Percentiles rank a stretch among this genome's conserved stretches.
Evolutionary conservation across 2,113 vertebrate species (phyloP).

Genomic region (Prunella fulvescens): DNA sequence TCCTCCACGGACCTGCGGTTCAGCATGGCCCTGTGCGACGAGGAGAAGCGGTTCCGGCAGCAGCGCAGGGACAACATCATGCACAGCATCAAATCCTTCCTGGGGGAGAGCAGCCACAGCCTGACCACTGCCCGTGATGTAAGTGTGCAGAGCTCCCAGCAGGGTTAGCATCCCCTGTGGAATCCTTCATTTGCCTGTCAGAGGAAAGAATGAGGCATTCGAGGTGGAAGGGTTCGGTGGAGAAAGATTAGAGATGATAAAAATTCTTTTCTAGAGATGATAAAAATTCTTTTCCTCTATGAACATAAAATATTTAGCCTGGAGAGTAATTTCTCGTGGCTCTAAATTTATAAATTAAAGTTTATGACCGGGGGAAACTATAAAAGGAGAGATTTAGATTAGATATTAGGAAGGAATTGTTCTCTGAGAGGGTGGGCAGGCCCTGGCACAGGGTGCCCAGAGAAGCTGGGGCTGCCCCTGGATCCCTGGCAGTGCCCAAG

Average conservation of each 20-base stretch:
- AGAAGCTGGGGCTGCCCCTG: neutral
- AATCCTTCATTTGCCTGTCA: neutral
- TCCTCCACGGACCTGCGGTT: constrained; percentile 90
- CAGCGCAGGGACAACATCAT: constrained; percentile 82
- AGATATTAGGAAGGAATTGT: neutral
- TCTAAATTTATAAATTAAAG: neutral
- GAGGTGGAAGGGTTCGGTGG: neutral
- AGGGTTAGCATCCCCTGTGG: neutral
- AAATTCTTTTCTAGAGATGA: neutral
- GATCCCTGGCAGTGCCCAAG: neutral
- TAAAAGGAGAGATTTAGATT: neutral
- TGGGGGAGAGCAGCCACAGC: constrained; percentile 79
- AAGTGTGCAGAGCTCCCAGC: constrained; percentile 18
- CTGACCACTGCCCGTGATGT: constrained; percentile 83
- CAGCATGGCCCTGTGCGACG: constrained; percentile 89
- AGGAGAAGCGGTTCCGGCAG: constrained; percentile 88
- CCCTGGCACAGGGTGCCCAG: neutral
- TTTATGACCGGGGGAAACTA: neutral
- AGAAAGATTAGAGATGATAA: neutral
- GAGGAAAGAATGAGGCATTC: neutral
- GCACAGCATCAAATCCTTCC: constrained; percentile 85
- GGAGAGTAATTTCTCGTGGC: neutral
- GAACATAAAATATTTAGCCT: neutral
- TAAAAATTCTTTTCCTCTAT: neutral
- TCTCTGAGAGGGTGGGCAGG: neutral